phyloP scores from a whole-genome alignment of 2,113 vertebrate species.

The Rhinoptilus africanus region DNA sequence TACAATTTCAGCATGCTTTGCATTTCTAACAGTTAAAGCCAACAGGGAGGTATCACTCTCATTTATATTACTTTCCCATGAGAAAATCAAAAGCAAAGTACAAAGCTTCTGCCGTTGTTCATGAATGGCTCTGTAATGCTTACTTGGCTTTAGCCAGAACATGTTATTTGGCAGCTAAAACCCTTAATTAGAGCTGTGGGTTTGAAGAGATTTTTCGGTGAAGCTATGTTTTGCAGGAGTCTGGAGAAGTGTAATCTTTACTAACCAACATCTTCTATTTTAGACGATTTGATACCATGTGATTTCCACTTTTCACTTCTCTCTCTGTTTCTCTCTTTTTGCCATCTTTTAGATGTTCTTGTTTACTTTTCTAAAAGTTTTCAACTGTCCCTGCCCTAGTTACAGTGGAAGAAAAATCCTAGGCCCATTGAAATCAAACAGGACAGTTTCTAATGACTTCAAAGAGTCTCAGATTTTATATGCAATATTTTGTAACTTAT shows the following conservation, averaged over 20 bases:
- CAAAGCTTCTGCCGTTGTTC: conserved; percentile 82
- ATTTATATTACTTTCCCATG: conserved; percentile 87
- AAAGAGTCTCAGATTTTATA: conserved; percentile 13
- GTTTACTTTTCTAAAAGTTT: conserved; percentile 24
- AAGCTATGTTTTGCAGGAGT: conserved; percentile 61
- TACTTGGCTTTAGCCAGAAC: conserved; percentile 75
- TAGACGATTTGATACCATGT: conserved; percentile 36
- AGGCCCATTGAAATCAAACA: not conserved
- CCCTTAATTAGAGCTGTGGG: conserved; percentile 73
- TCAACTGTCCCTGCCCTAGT: not conserved
- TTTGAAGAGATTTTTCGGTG: conserved; percentile 70
- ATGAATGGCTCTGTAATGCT: conserved; percentile 79
- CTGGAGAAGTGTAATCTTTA: conserved; percentile 59
- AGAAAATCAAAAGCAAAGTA: conserved; percentile 82
- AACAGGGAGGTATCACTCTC: conserved; percentile 85
- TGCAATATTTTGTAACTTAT: not conserved
- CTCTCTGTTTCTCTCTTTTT: not conserved
- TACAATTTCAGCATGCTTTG: conserved; percentile 85
- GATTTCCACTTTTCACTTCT: conserved; percentile 46
- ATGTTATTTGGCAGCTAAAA: conserved; percentile 76
- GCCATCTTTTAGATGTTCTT: not conserved
- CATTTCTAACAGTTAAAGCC: conserved; percentile 82
- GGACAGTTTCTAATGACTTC: not conserved
- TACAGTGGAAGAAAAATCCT: not conserved
- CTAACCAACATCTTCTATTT: conserved; percentile 67